Evolutionary conservation across 2,888 invertebrate species (phyloP), one percentile per base, ranked within the genome.

Genomic region (Xanthorhoe spadicearia): DNA sequence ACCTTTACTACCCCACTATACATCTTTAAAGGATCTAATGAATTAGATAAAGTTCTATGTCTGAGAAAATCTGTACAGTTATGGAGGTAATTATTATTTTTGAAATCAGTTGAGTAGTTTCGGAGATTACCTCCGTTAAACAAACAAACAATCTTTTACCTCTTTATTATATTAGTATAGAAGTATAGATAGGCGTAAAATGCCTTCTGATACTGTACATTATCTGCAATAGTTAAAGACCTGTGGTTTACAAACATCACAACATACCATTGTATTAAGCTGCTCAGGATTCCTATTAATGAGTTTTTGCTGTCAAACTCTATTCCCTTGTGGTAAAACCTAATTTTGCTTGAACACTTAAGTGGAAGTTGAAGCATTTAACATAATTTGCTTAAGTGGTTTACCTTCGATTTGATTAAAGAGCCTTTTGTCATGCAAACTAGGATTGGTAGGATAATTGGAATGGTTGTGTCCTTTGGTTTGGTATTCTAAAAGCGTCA

Each of bases 341-440:
- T 54, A 51, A 55, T 61, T 66, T 61, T 4, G 49, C 48, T 58
- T 63, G 23, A 53, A 18, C 38, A n/a, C 49, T 56, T 50, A 54
- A 63, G 53, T 67, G 53, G 49, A 57, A 69, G 66, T 70, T 67
- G 63, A 69, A 66, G 64, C 70, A 71, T 70, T 75, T 70, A 70
- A 59, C 71, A 68, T 74, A 74, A 75, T 77, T 74, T 72, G 57
- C 64, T 69, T 72, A 74, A 76, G 73, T 74, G 74, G 74, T 73
- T 71, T 72, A 75, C 73, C 71, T 74, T 74, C 69, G 69, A 75
- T 74, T 76, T 67, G 68, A 72, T 72, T 72, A 70, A 73, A 76
- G 67, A 64, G 71, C 58, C 71, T 63, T 72, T 72, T 76, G 75
- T 75, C 74, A 76, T 76, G 77, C 75, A 73, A 77, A 71, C 70